Evolutionary conservation across 1,140 invertebrate species (phyloP).

Genomic region (Pseudomyrmex dendroicus): DNA sequence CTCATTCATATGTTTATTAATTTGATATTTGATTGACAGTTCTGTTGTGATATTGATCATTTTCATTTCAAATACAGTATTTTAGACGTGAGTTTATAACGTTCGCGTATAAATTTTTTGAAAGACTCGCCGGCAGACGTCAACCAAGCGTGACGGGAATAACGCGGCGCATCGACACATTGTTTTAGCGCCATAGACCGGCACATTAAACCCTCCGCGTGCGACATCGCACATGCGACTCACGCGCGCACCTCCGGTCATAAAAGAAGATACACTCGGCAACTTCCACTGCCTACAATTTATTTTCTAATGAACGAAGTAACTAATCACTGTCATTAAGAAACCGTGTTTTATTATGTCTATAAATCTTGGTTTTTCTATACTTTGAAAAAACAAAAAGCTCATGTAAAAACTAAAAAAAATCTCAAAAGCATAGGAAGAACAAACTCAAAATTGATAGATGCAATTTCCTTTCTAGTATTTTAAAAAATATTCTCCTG

Average conservation of each 20-base stretch:
- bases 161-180: constrained; percentile 26
- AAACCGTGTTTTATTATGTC: not conserved
- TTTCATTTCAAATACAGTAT: not conserved
- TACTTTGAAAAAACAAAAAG: too few species aligned
- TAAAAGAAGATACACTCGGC: constrained; percentile 24
- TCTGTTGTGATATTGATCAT: not conserved
- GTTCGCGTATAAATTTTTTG: constrained; percentile 17
- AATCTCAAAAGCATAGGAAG: too few species aligned
- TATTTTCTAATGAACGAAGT: not conserved
- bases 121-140: constrained; percentile 33
- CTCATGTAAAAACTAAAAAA: too few species aligned
- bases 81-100: not conserved
- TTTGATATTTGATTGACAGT: not conserved
- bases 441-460: too few species aligned
- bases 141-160: constrained; percentile 54
- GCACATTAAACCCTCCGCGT: constrained; percentile 21
- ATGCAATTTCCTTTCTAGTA: too few species aligned
- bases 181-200: constrained; percentile 33
- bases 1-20: not conserved
- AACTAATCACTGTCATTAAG: constrained; percentile 16
- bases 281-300: not conserved
- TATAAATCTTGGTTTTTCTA: too few species aligned
- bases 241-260: constrained; percentile 39
- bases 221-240: constrained; percentile 19
- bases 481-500: too few species aligned